Conservation (phyloP, 2,113 vertebrate genomes). For the Cebus imitator region DNA sequence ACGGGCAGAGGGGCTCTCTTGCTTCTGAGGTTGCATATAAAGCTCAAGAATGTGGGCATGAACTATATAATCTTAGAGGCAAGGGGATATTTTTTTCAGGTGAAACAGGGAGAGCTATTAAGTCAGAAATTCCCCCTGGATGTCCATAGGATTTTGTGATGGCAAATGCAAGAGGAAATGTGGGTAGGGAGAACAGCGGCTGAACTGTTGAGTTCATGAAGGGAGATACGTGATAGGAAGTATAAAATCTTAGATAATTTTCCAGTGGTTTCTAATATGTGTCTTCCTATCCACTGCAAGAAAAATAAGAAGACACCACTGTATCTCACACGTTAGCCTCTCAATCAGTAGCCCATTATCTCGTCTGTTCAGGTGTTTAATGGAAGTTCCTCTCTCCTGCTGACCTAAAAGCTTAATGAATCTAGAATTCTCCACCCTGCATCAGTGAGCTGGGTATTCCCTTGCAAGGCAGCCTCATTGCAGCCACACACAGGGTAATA, state of each 20-base stretch:
- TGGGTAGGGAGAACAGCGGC: not conserved
- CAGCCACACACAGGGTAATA: not conserved
- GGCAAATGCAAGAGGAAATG: not conserved
- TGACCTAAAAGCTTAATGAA: constrained; percentile 23
- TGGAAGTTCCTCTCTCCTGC: constrained; percentile 35
- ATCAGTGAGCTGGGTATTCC: not conserved
- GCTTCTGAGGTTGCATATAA: not conserved
- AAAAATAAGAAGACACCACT: constrained; percentile 19
- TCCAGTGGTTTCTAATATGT: not conserved
- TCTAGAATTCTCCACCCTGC: not conserved
- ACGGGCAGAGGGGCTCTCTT: not conserved
- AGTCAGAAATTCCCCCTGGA: not conserved
- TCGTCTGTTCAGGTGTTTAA: constrained; percentile 56
- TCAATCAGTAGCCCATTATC: constrained; percentile 54
- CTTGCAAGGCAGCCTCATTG: constrained; percentile 30
- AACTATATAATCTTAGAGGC: not conserved
- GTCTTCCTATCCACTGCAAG: not conserved
- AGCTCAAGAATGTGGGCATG: not conserved
- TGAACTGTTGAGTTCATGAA: not conserved
- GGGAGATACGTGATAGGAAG: not conserved
- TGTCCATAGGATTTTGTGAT: not conserved
- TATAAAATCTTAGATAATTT: not conserved
- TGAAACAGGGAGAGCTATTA: not conserved
- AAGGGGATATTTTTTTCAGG: not conserved
- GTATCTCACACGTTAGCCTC: not conserved